Evolutionary conservation across 2,113 vertebrate genomes (phyloP).

Genomic region (Herpetotheres cachinnans): DNA sequence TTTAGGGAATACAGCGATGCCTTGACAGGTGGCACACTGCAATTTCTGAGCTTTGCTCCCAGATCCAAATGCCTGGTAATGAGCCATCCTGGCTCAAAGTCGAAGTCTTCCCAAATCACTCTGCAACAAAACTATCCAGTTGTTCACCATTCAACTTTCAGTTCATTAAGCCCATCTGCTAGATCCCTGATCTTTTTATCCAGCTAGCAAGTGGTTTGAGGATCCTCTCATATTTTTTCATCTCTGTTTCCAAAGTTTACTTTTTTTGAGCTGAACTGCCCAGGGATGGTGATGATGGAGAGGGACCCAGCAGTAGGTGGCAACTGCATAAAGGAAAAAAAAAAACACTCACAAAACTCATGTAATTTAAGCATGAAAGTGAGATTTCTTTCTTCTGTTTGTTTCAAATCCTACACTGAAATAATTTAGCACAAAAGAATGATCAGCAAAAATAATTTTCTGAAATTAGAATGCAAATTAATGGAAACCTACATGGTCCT

Average conservation of each 20-base stretch:
- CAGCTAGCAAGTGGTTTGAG: not conserved
- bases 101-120: not conserved
- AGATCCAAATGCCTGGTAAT: not conserved
- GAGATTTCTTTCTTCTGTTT: not conserved
- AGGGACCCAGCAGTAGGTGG: not conserved
- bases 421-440: not conserved
- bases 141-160: not conserved
- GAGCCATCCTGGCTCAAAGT: not conserved
- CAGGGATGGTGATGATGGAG: not conserved
- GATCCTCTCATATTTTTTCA: not conserved
- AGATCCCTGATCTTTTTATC: not conserved
- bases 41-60: not conserved
- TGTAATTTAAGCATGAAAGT: not conserved
- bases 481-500: not conserved
- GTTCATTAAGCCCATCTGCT: not conserved
- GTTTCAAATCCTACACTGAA: not conserved
- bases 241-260: not conserved
- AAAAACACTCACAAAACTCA: fast-evolving
- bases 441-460: not conserved
- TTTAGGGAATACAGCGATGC: not conserved
- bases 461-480: not conserved
- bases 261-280: not conserved
- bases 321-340: not conserved
- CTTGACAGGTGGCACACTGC: not conserved
- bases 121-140: not conserved